These are phyloP conservation scores for Lepidochrysops patricia DNA, from an alignment of 2,888 invertebrate species.

Conservation along the genomic window DNA sequence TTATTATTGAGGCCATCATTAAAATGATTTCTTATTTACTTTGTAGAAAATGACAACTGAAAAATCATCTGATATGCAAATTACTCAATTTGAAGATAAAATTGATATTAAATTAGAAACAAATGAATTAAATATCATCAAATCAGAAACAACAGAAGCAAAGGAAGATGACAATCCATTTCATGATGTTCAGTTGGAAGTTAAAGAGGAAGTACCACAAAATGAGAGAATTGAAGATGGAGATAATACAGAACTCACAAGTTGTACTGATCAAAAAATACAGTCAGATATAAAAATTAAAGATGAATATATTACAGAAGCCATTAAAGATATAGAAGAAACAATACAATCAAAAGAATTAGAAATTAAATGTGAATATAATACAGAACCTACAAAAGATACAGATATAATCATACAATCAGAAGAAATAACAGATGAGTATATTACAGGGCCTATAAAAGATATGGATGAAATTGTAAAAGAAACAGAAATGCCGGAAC, in stretches of 20 bases:
- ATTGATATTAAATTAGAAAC: slow-evolving; percentile 23
- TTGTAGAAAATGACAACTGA: not conserved
- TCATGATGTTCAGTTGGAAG: slow-evolving; percentile 34
- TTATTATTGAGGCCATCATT: not conserved
- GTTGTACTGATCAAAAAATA: not conserved
- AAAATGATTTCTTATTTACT: not conserved
- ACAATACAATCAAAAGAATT: not conserved
- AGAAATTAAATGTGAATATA: slow-evolving; percentile 5
- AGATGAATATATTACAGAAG: no score
- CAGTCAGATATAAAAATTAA: no score
- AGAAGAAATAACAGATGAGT: no score
- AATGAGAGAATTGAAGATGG: not conserved
- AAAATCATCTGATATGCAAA: not conserved
- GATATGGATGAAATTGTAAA: no score
- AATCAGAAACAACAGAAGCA: slow-evolving; percentile 21
- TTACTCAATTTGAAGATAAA: not conserved
- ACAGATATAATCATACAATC: not conserved
- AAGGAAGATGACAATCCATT: slow-evolving; percentile 30
- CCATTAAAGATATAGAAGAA: no score
- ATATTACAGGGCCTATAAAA: no score
- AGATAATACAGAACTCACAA: not conserved
- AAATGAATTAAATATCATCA: slow-evolving; percentile 22
- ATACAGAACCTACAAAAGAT: not conserved
- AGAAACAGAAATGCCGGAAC: not conserved
- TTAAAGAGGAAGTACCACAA: slow-evolving; percentile 33